These are phyloP conservation scores for Serranus cabrilla DNA, from an alignment of 2,797 vertebrate genomes.

Conservation along the genomic window DNA sequence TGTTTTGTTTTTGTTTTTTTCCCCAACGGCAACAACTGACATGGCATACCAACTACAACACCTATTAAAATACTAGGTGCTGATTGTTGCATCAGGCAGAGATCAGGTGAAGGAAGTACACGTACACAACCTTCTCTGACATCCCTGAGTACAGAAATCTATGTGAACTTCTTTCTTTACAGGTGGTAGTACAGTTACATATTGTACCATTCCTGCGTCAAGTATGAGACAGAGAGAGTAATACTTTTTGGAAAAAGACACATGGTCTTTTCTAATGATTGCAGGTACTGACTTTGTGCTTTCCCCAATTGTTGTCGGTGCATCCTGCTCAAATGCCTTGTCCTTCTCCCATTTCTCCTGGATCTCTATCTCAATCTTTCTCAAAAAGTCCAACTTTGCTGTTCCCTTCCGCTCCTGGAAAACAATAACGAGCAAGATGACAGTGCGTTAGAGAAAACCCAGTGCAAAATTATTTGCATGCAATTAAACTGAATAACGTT, in stretches of 20 bases:
- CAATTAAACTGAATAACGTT: background rate
- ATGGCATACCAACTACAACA: background rate
- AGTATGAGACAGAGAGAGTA: background rate
- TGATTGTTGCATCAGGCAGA: background rate
- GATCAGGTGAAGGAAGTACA: background rate
- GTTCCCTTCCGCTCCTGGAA: constrained; percentile 95
- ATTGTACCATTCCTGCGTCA: background rate
- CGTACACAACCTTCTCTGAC: background rate
- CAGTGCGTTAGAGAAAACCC: background rate
- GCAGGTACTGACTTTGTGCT: constrained; percentile 76
- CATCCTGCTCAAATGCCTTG: constrained; percentile 89
- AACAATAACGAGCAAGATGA: background rate
- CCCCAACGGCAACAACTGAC: background rate
- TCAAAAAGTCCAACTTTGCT: constrained; percentile 95
- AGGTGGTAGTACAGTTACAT: background rate
- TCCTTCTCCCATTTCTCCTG: constrained; percentile 94
- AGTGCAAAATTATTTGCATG: background rate
- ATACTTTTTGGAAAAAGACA: background rate
- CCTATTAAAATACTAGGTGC: background rate
- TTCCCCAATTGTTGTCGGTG: constrained; percentile 75
- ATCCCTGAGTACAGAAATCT: background rate
- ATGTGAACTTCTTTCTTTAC: background rate
- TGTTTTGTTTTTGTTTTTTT: constrained; percentile 3
- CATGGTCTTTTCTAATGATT: background rate
- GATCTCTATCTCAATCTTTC: constrained; percentile 93